Conservation (phyloP, 2,888 invertebrate species). For the Callimorpha dominula region DNA sequence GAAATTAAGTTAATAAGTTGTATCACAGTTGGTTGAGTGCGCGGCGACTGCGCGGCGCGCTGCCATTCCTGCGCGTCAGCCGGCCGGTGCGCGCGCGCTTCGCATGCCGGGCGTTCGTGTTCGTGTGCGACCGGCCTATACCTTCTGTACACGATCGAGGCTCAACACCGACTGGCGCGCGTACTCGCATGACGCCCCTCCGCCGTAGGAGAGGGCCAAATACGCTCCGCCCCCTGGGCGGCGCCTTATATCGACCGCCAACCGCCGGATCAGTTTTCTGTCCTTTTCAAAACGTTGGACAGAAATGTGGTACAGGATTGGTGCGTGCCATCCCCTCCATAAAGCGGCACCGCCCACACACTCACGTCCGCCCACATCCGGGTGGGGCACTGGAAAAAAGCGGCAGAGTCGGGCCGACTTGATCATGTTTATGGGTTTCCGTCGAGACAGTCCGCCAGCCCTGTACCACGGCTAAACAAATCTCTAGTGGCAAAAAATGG, state of each 20-base stretch:
- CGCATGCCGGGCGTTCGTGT: constrained; percentile 73
- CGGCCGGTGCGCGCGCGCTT: constrained; percentile 78
- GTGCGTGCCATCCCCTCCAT: constrained; percentile 69
- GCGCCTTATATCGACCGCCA: constrained; percentile 64
- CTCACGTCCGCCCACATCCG: constrained; percentile 66
- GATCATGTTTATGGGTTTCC: constrained; percentile 86
- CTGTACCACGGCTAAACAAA: constrained; percentile 82
- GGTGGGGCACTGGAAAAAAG: constrained; percentile 80
- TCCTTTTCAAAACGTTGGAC: constrained; percentile 72
- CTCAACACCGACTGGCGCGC: constrained; percentile 84
- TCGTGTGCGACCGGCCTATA: constrained; percentile 71
- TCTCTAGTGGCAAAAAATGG: constrained; percentile 85
- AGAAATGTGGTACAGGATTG: constrained; percentile 64
- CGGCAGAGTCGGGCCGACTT: constrained; percentile 79
- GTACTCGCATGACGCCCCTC: constrained; percentile 81
- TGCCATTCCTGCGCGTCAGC: constrained; percentile 81
- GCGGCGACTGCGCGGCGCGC: constrained; percentile 83
- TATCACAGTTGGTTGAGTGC: constrained; percentile 83
- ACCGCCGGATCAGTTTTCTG: constrained; percentile 68
- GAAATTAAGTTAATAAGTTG: constrained; percentile 70
- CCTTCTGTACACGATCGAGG: constrained; percentile 77
- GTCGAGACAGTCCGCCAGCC: constrained; percentile 82
- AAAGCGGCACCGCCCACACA: constrained; percentile 57
- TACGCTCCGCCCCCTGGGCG: constrained; percentile 73
- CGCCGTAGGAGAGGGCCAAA: constrained; percentile 82